A percentile compares a stretch with the other conserved stretches of the same genome.
These are phyloP conservation scores for Amorpha juglandis DNA, from an alignment of 2,888 invertebrate genomes.

Conservation along the genomic window DNA sequence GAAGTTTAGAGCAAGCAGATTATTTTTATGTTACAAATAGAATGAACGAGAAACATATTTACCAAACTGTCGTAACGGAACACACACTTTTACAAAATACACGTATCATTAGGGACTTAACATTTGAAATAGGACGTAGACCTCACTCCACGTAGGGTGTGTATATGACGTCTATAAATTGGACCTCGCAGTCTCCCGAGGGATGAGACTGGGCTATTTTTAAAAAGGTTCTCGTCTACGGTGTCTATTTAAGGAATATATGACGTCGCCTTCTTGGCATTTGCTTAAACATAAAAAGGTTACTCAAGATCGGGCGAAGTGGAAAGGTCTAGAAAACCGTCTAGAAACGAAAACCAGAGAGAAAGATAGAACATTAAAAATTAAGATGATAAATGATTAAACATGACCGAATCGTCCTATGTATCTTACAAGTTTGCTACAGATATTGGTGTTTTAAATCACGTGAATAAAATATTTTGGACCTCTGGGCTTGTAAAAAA, in stretches of 20 bases:
- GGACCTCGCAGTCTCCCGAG: constrained; percentile 10
- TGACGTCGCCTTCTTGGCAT: not conserved
- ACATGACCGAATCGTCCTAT: too few species aligned
- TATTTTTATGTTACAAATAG: not conserved
- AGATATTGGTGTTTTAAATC: too few species aligned
- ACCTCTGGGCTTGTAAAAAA: too few species aligned
- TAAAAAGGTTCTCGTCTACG: constrained; percentile 16
- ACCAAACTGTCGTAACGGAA: not conserved
- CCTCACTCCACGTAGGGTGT: not conserved
- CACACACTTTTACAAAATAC: too few species aligned
- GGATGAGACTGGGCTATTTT: constrained; percentile 21
- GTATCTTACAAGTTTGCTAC: too few species aligned
- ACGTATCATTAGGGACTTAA: not conserved
- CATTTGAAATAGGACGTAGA: not conserved
- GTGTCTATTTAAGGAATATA: constrained; percentile 14
- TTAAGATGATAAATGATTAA: too few species aligned
- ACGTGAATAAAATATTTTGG: too few species aligned
- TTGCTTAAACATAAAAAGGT: not conserved
- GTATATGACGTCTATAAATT: constrained; percentile 5
- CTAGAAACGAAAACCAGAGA: too few species aligned
- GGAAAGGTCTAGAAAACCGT: too few species aligned
- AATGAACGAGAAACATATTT: not conserved
- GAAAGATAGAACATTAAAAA: too few species aligned
- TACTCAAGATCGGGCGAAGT: too few species aligned
- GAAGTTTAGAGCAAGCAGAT: too few species aligned